A percentile compares a stretch with the other conserved stretches of the same genome.
Evolutionary conservation across 2,797 vertebrate species (phyloP).

Genomic region (Rhinogobio ventralis): DNA sequence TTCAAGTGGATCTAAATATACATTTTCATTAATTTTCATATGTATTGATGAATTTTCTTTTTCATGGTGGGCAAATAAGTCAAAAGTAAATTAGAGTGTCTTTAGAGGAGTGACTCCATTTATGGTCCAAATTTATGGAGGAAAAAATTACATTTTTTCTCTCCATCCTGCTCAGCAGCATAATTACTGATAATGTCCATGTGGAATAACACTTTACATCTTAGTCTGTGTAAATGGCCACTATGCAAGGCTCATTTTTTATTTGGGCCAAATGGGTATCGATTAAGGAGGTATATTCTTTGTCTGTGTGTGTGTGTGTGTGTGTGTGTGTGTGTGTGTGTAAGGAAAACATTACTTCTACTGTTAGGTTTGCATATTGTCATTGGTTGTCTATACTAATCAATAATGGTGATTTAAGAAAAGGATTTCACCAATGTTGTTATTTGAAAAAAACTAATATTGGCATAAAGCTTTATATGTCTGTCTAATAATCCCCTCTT

Average conservation of each 20-base stretch:
- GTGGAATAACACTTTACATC: constrained; percentile 15
- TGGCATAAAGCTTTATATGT: background rate
- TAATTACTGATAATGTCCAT: constrained; percentile 23
- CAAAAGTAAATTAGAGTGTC: background rate
- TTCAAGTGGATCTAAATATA: constrained; percentile 4
- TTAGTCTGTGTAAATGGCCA: background rate
- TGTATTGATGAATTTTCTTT: background rate
- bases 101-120: background rate
- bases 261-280: background rate
- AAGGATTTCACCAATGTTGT: constrained; percentile 9
- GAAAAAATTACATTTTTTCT: background rate
- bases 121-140: background rate
- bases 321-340: too few relatives aligned
- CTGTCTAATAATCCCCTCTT: background rate
- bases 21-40: background rate
- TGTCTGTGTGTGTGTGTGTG: too few relatives aligned
- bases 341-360: background rate
- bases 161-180: background rate
- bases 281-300: background rate
- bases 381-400: background rate
- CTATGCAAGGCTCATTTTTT: background rate
- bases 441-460: constrained; percentile 36
- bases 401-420: background rate
- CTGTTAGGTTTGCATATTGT: background rate
- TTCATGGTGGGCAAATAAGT: background rate